Evolutionary conservation across 1,140 invertebrate species (phyloP).

Genomic region (Eciton burchellii): DNA sequence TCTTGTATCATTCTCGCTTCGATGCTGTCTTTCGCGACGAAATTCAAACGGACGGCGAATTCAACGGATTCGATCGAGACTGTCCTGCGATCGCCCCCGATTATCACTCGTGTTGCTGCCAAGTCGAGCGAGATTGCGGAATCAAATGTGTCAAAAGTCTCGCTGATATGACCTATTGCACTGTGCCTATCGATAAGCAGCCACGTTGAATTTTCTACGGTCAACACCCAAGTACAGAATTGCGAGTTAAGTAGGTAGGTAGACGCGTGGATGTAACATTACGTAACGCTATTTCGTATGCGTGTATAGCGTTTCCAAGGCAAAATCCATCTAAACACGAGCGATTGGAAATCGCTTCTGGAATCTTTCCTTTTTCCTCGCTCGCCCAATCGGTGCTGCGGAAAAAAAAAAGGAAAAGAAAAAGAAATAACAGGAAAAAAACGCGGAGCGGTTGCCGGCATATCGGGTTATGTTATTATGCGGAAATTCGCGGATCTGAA

Average conservation of each 20-base stretch:
- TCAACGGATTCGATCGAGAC: no score
- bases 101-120: neutral
- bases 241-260: neutral
- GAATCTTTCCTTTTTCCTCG: constrained; percentile 7
- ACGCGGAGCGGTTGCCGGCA: neutral
- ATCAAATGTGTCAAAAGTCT: neutral
- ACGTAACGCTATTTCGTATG: constrained; percentile 22
- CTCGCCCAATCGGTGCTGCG: neutral
- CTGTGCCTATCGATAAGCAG: neutral
- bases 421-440: no score
- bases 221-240: neutral
- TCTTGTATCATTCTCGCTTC: no score
- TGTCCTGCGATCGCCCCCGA: no score
- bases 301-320: constrained; percentile 6
- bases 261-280: constrained; percentile 15
- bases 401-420: no score
- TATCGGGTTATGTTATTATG: no score
- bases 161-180: neutral
- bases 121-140: neutral
- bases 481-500: no score
- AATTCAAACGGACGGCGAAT: no score
- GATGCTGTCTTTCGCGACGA: no score
- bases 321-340: constrained; percentile 19
- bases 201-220: neutral
- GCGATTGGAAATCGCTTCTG: neutral